Conservation (phyloP, 2,888 invertebrate genomes). For the Oscheius sp. region DNA sequence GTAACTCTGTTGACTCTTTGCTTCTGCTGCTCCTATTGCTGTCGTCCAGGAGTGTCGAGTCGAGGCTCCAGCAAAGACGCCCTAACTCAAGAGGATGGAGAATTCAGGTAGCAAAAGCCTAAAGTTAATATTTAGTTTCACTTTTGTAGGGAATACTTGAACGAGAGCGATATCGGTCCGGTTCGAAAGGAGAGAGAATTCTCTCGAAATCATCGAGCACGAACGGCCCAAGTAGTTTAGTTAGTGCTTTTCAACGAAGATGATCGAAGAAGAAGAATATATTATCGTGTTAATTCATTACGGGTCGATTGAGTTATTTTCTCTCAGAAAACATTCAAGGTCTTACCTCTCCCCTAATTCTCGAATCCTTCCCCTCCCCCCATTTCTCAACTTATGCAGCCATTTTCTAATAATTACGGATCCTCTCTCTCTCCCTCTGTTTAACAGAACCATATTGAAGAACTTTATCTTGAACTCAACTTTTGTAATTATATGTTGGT, state of each 20-base stretch:
- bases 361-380: not conserved
- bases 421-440: not conserved
- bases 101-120: constrained; percentile 28
- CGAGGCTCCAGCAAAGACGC: constrained; percentile 34
- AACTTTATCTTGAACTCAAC: no score
- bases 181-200: constrained; percentile 28
- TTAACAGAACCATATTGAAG: not conserved
- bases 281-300: not conserved
- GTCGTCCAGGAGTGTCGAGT: constrained; percentile 28
- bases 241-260: not conserved
- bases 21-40: constrained; percentile 36
- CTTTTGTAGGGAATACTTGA: constrained; percentile 27
- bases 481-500: no score
- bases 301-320: not conserved
- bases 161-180: constrained; percentile 8
- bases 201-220: constrained; percentile 19
- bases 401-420: not conserved
- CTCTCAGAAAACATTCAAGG: not conserved
- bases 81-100: constrained; percentile 30
- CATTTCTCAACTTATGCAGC: not conserved
- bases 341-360: not conserved
- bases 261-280: not conserved
- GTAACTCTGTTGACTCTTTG: constrained; percentile 28
- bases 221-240: constrained; percentile 26
- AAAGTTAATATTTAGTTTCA: not conserved